Percentiles rank a stretch among this genome's conserved stretches.
Evolutionary conservation across 1,140 invertebrate genomes (phyloP).

Genomic region (Aphaenogaster rudis): DNA sequence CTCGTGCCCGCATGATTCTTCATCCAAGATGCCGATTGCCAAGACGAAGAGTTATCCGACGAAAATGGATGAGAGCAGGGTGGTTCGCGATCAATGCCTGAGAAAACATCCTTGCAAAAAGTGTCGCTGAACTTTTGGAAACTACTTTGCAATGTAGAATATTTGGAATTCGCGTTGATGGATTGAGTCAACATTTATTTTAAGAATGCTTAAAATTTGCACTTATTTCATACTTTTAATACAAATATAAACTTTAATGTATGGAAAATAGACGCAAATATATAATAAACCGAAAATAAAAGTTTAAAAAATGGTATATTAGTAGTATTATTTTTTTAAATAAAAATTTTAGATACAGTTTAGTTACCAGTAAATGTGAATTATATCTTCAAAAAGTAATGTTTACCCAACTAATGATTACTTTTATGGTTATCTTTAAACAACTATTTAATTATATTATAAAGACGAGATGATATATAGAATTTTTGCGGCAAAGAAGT

Average conservation of each 20-base stretch:
- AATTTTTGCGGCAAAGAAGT: background rate
- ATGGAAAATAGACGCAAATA: background rate
- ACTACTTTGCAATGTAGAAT: background rate
- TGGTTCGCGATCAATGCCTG: background rate
- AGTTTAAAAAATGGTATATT: background rate
- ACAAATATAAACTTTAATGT: background rate
- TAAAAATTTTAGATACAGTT: background rate
- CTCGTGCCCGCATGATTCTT: background rate
- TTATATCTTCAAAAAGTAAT: background rate
- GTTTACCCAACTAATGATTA: background rate
- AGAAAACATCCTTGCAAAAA: background rate
- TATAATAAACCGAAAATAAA: background rate
- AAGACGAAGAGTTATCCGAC: slow-evolving; percentile 9
- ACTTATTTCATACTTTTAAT: background rate
- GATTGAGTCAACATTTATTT: background rate
- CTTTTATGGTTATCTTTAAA: slow-evolving; percentile 2
- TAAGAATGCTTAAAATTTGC: background rate
- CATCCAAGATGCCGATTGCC: background rate
- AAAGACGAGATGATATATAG: background rate
- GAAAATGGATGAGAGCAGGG: background rate
- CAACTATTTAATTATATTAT: slow-evolving; percentile 9
- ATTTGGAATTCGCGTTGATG: background rate
- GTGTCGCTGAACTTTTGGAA: background rate
- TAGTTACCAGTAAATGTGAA: background rate
- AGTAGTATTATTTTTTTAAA: background rate